A percentile compares a stretch with the other conserved stretches of the same genome.
These are phyloP conservation scores for Pristis pectinata DNA, from an alignment of 2,797 vertebrate genomes.

Conservation along the genomic window DNA sequence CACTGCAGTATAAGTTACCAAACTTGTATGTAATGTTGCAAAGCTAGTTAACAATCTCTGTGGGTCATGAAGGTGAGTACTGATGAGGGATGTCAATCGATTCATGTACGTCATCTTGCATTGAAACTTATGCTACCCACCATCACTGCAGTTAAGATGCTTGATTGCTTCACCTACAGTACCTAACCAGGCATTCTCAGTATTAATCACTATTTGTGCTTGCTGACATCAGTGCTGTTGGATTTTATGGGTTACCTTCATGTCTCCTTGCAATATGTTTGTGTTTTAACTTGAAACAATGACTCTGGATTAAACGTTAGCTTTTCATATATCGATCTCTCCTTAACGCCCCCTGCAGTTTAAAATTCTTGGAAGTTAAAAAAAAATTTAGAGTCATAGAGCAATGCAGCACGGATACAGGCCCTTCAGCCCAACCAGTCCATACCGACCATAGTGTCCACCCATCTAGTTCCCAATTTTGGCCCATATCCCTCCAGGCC, in stretches of 20 bases:
- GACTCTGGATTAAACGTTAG: background rate
- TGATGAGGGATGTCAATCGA: background rate
- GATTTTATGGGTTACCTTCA: background rate
- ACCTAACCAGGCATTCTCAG: background rate
- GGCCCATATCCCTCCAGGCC: too few species aligned
- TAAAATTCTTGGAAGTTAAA: too few species aligned
- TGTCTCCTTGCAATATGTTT: constrained; percentile 8
- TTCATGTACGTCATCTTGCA: background rate
- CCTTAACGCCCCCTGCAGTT: too few species aligned
- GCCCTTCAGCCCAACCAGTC: too few species aligned
- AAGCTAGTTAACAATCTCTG: background rate
- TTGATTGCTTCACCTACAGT: background rate
- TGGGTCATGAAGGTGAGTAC: background rate
- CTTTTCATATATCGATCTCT: background rate
- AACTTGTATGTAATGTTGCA: background rate
- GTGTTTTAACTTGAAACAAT: background rate
- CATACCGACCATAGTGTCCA: too few species aligned
- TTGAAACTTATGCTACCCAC: background rate
- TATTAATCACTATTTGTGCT: constrained; percentile 31
- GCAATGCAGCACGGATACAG: too few species aligned
- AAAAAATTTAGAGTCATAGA: too few species aligned
- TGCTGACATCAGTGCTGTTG: background rate
- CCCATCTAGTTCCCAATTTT: too few species aligned
- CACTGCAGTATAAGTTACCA: background rate
- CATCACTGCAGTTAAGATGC: background rate